Evolutionary conservation across 2,888 invertebrate species (phyloP).

Genomic region (Ecdyonurus torrentis): DNA sequence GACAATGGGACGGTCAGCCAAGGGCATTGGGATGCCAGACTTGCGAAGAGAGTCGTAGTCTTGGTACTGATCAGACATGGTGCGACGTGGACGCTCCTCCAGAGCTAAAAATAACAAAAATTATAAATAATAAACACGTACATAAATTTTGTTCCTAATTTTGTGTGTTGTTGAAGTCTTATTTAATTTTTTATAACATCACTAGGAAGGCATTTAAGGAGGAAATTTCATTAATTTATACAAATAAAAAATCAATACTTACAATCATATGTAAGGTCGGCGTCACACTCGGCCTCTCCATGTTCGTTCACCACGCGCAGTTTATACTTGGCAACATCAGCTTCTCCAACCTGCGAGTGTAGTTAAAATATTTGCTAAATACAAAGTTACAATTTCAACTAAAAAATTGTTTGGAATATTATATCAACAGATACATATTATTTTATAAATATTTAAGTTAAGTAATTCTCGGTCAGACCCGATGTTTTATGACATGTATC

Average conservation of each 20-base stretch:
- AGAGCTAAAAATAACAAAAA: slow-evolving; percentile 30
- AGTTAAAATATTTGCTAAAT: slow-evolving; percentile 11
- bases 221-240: not conserved
- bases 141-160: not conserved
- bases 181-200: not conserved
- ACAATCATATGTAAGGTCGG: slow-evolving; percentile 68
- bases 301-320: slow-evolving; percentile 70
- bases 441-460: too few species aligned
- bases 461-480: too few species aligned
- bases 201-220: not conserved
- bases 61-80: slow-evolving; percentile 51
- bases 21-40: slow-evolving; percentile 69
- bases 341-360: slow-evolving; percentile 17
- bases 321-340: slow-evolving; percentile 71
- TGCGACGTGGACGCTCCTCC: slow-evolving; percentile 28
- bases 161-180: not conserved
- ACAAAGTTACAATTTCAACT: not conserved
- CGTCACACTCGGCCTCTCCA: slow-evolving; percentile 66
- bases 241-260: slow-evolving; percentile 27
- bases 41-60: slow-evolving; percentile 71
- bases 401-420: not conserved
- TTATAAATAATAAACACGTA: slow-evolving; percentile 8
- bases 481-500: not conserved
- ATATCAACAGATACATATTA: not conserved
- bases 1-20: slow-evolving; percentile 82